Percentiles rank a stretch among this genome's conserved stretches.
phyloP scores from a whole-genome alignment of 2,888 invertebrate species.

The Macaria notata region DNA sequence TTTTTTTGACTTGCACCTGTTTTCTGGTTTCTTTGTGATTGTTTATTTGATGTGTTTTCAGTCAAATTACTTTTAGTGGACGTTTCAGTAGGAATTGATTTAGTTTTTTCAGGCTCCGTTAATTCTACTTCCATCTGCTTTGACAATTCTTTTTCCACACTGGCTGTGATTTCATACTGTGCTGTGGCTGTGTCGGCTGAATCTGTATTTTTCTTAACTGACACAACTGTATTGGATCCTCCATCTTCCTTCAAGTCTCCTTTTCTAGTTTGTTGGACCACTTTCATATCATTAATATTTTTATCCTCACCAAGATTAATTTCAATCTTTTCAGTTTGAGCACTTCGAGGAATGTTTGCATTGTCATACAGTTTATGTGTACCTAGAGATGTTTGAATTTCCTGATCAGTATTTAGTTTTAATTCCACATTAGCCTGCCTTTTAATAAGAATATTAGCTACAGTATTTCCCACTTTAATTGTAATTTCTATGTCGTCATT shows the following conservation, averaged over 20 bases:
- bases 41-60: no score
- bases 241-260: slow-evolving; percentile 6
- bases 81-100: slow-evolving; percentile 22
- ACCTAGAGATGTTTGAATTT: slow-evolving; percentile 60
- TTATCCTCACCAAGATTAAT: slow-evolving; percentile 38
- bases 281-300: slow-evolving; percentile 9
- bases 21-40: no score
- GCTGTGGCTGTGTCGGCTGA: slow-evolving; percentile 67
- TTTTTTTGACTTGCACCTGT: no score
- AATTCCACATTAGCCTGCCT: slow-evolving; percentile 61
- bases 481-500: slow-evolving; percentile 67
- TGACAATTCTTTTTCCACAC: slow-evolving; percentile 67
- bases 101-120: slow-evolving; percentile 23
- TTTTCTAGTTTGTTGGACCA: slow-evolving; percentile 12
- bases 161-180: slow-evolving; percentile 67
- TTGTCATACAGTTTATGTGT: slow-evolving; percentile 34
- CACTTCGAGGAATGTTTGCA: slow-evolving; percentile 25
- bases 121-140: slow-evolving; percentile 56
- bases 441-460: slow-evolving; percentile 66
- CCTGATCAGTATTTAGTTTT: slow-evolving; percentile 61
- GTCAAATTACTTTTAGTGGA: slow-evolving; percentile 7
- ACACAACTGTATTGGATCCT: slow-evolving; percentile 19
- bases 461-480: slow-evolving; percentile 64
- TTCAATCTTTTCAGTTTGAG: slow-evolving; percentile 37
- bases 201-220: slow-evolving; percentile 57